Conservation (phyloP, 2,113 vertebrate species). For the Saguinus midas region DNA sequence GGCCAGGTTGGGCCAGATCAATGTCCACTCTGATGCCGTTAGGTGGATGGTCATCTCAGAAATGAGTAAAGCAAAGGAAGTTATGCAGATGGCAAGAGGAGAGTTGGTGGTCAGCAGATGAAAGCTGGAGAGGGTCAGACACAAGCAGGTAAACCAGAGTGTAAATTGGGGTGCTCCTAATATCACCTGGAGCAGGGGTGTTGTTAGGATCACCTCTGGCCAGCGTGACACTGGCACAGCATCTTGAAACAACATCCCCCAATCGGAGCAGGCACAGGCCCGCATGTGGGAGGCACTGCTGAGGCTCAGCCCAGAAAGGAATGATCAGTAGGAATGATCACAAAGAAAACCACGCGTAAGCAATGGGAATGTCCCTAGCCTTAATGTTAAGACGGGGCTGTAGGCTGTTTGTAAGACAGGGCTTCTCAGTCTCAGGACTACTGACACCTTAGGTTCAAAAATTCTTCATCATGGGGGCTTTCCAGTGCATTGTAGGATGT, state of each 20-base stretch:
- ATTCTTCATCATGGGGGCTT: not conserved
- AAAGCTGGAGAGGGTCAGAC: not conserved
- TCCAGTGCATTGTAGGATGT: not conserved
- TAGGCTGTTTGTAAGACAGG: not conserved
- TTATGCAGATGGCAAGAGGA: not conserved
- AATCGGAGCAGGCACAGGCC: not conserved
- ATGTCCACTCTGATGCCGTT: not conserved
- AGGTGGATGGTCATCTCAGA: not conserved
- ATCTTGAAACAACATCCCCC: not conserved
- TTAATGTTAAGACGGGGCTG: not conserved
- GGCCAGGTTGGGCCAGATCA: not conserved
- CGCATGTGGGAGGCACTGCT: fast-evolving
- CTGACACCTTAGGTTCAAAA: not conserved
- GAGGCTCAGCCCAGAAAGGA: not conserved
- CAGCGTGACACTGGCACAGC: not conserved
- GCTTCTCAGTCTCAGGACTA: not conserved
- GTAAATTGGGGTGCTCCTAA: not conserved
- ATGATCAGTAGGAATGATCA: not conserved
- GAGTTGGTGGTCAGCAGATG: not conserved
- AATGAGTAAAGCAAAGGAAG: not conserved
- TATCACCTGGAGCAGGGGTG: not conserved
- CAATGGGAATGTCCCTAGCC: not conserved
- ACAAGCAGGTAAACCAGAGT: not conserved
- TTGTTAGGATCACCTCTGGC: not conserved
- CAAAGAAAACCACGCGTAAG: not conserved